phyloP scores from a whole-genome alignment of 92 coral and sea anemone species.

The Montipora capitata region DNA sequence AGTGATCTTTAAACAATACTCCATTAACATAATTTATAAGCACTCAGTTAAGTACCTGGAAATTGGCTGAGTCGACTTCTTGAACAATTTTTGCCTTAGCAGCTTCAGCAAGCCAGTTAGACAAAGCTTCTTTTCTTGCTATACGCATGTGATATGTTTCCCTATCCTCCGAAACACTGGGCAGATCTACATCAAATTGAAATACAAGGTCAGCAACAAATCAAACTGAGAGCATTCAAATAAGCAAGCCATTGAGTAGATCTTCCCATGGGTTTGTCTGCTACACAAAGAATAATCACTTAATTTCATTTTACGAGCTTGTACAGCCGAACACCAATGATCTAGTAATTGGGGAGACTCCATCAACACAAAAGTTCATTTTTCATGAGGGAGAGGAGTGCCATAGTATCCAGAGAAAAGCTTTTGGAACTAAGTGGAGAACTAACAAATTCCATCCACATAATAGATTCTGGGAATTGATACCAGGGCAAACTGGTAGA shows the following conservation, averaged over 20 bases:
- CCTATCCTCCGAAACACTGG: constrained; percentile 39
- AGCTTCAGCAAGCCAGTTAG: constrained; percentile 89
- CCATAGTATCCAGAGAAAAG: no score
- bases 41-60: constrained; percentile 75
- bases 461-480: no score
- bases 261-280: not conserved
- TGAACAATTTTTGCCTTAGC: constrained; percentile 77
- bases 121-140: constrained; percentile 89
- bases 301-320: no score
- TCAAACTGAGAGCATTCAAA: not conserved
- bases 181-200: constrained; percentile 2
- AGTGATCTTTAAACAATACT: no score
- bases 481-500: no score
- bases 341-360: no score
- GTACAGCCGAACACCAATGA: no score
- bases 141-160: constrained; percentile 78
- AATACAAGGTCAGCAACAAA: not conserved
- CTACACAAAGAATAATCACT: no score
- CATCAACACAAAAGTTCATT: no score
- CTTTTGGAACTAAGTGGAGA: no score
- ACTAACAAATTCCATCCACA: no score
- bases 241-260: not conserved
- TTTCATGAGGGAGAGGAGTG: no score
- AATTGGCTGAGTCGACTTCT: constrained; percentile 87
- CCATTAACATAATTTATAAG: not conserved